Conservation (phyloP, 2,797 vertebrate species). For the Sebastes diaconus region DNA sequence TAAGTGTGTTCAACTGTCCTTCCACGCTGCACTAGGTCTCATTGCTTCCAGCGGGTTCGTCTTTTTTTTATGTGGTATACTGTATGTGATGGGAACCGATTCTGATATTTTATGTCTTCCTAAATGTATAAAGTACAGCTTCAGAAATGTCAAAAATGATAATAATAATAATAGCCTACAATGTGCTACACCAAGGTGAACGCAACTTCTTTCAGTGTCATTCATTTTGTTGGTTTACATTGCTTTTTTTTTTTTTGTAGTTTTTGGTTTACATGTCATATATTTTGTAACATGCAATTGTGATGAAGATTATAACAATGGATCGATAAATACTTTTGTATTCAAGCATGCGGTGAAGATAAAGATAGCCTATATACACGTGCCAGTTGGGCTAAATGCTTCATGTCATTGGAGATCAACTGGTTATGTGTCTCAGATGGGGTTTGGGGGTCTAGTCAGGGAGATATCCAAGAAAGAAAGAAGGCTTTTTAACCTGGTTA, state of each 20-base stretch:
- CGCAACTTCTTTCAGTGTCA: slow-evolving; percentile 1
- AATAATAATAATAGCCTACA: neutral
- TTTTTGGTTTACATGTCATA: slow-evolving; percentile 13
- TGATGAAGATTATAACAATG: slow-evolving; percentile 21
- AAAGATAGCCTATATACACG: slow-evolving; percentile 37
- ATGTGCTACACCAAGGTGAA: slow-evolving; percentile 7
- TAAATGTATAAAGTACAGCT: slow-evolving; percentile 24
- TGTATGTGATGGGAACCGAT: neutral
- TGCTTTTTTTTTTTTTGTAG: neutral
- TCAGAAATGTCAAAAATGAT: slow-evolving; percentile 19
- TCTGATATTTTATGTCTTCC: slow-evolving; percentile 25
- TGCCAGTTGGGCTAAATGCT: slow-evolving; percentile 1
- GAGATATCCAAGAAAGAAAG: neutral
- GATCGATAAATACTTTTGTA: slow-evolving; percentile 33
- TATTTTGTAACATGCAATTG: slow-evolving; percentile 20
- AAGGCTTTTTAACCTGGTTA: neutral
- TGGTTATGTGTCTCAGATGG: neutral
- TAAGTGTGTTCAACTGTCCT: neutral
- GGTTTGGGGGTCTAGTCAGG: neutral
- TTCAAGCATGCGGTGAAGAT: slow-evolving; percentile 27
- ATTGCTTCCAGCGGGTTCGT: slow-evolving; percentile 3
- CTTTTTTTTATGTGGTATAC: neutral
- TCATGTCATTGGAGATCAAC: slow-evolving; percentile 18
- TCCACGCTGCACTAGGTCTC: neutral
- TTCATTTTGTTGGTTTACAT: neutral